phyloP scores from a whole-genome alignment of 2,797 vertebrate species.

The Amblyopsis hoosieri region DNA sequence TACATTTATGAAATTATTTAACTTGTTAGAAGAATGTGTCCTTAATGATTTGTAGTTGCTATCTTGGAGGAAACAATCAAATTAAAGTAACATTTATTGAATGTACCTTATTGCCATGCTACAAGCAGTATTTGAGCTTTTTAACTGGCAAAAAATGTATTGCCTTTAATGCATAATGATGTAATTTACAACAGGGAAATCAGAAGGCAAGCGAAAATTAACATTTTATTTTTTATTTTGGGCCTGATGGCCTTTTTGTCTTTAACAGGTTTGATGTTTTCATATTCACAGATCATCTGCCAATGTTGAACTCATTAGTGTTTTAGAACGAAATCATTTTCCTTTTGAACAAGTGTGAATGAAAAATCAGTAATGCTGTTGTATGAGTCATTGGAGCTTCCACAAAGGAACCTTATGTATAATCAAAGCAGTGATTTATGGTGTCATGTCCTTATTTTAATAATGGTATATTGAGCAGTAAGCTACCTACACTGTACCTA shows the following conservation, averaged over 20 bases:
- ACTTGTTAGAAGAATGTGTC: conserved; percentile 3
- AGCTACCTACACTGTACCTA: conserved; percentile 16
- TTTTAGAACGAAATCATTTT: too few species aligned
- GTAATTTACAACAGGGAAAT: too few species aligned
- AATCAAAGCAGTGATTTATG: conserved; percentile 52
- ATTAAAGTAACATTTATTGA: not conserved
- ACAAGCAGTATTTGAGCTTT: not conserved
- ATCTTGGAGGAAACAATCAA: not conserved
- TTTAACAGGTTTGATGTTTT: too few species aligned
- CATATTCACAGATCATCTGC: too few species aligned
- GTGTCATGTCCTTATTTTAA: conserved; percentile 52
- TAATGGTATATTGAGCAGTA: conserved; percentile 47
- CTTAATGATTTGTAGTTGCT: conserved; percentile 7
- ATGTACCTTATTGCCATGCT: not conserved
- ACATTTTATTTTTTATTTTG: too few species aligned
- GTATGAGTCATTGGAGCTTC: not conserved
- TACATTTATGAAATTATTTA: not conserved
- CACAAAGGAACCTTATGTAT: conserved; percentile 1
- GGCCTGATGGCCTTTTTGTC: too few species aligned
- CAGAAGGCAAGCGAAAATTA: too few species aligned
- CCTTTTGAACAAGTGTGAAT: not conserved
- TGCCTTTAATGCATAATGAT: too few species aligned
- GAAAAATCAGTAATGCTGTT: not conserved
- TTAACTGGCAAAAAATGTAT: not conserved
- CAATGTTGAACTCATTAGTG: too few species aligned